Percentiles rank a stretch among this genome's conserved stretches.
phyloP scores from a whole-genome alignment of 2,113 vertebrate species.

The Puntigrus tetrazona region DNA sequence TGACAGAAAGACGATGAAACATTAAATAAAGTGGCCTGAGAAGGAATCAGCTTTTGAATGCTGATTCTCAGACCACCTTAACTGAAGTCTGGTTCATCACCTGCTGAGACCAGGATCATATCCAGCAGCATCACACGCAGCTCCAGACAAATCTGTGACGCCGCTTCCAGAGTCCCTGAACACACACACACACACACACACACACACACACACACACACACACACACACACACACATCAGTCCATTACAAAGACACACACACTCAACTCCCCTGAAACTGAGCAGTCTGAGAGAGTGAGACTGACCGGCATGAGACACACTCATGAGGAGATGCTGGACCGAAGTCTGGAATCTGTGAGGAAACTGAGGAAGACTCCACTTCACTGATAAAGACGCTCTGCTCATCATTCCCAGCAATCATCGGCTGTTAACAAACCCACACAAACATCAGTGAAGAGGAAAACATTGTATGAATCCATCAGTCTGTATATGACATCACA shows the following conservation, averaged over 20 bases:
- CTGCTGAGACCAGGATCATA: background rate
- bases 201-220: background rate
- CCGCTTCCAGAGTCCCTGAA: background rate
- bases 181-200: background rate
- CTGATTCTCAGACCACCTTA: background rate
- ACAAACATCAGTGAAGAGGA: background rate
- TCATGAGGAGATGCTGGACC: background rate
- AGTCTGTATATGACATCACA: too few species aligned
- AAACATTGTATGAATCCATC: too few species aligned
- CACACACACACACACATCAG: background rate
- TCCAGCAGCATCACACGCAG: background rate
- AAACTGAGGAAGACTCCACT: background rate
- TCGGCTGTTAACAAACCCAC: background rate
- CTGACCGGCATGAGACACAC: background rate
- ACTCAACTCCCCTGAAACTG: background rate
- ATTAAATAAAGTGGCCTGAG: background rate
- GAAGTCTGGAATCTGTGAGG: background rate
- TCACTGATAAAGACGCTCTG: background rate
- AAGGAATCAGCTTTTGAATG: background rate
- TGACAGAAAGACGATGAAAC: background rate
- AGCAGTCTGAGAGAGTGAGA: background rate
- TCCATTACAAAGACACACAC: background rate
- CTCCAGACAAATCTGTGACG: background rate
- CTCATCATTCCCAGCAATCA: background rate
- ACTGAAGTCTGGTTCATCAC: background rate